Percentiles rank a stretch among this genome's conserved stretches.
Conservation (phyloP, 2,797 vertebrate genomes). For the Megalops cyprinoides region DNA sequence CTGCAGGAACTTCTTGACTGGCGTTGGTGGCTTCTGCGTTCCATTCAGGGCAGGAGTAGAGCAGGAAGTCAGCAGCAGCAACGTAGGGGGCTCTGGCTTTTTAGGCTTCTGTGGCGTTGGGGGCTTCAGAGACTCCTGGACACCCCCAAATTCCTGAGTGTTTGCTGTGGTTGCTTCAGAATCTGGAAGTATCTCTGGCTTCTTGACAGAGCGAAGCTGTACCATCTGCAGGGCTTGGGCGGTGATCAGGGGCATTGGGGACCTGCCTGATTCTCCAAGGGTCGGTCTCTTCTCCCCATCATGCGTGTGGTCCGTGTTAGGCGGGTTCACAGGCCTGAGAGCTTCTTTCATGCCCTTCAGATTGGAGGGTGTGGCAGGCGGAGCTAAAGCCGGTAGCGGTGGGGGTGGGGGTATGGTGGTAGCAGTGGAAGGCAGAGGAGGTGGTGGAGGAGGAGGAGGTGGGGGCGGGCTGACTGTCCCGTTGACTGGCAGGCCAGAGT, state of each 20-base stretch:
- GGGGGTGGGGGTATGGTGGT: conserved; percentile 56
- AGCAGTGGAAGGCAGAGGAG: conserved; percentile 48
- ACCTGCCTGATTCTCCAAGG: conserved; percentile 61
- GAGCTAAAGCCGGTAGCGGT: conserved; percentile 56
- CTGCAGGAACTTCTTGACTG: conserved; percentile 67
- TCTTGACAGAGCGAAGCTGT: conserved; percentile 86
- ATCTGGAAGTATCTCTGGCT: conserved; percentile 58
- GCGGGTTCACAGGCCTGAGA: conserved; percentile 57
- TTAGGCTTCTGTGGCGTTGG: conserved; percentile 63
- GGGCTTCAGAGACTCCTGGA: conserved; percentile 58
- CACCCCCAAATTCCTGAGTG: conserved; percentile 67
- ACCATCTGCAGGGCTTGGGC: conserved; percentile 87
- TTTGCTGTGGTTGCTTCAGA: conserved; percentile 47
- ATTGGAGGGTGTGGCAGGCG: conserved; percentile 70
- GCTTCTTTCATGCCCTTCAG: conserved; percentile 69
- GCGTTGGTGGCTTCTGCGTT: conserved; percentile 54
- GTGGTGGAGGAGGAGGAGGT: conserved; percentile 39
- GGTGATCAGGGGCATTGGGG: conserved; percentile 85
- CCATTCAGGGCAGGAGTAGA: conserved; percentile 47
- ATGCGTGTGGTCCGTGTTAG: conserved; percentile 51
- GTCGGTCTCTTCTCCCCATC: conserved; percentile 48
- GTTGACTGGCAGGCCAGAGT: conserved; percentile 62
- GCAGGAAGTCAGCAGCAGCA: conserved; percentile 44
- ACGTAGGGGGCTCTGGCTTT: conserved; percentile 47
- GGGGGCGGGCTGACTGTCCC: conserved; percentile 64